These are phyloP conservation scores for Chauna torquata DNA, from an alignment of 2,113 vertebrate genomes.

Conservation along the genomic window DNA sequence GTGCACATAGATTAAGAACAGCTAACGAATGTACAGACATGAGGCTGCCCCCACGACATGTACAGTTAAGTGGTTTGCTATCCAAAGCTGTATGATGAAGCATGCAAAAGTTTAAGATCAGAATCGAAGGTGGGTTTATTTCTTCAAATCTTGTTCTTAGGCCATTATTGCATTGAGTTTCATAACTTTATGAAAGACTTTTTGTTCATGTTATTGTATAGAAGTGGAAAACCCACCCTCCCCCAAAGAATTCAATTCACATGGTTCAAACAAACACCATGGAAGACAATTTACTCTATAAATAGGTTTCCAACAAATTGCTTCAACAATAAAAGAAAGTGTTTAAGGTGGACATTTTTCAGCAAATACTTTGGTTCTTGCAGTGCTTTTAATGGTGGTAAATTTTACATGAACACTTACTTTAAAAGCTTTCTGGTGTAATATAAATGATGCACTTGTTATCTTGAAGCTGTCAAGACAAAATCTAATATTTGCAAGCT, in stretches of 20 bases:
- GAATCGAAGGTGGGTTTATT: background rate
- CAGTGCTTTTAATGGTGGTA: slow-evolving; percentile 69
- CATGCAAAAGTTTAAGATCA: background rate
- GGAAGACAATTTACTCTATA: slow-evolving; percentile 60
- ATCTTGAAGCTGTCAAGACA: slow-evolving; percentile 67
- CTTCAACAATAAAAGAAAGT: slow-evolving; percentile 52
- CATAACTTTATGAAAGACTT: background rate
- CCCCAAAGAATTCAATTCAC: background rate
- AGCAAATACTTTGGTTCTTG: slow-evolving; percentile 65
- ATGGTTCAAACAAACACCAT: slow-evolving; percentile 17
- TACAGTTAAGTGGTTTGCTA: background rate
- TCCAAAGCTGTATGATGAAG: background rate
- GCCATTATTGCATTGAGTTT: background rate
- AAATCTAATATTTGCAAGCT: slow-evolving; percentile 68
- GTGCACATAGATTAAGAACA: background rate
- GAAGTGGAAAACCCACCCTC: slow-evolving; percentile 3
- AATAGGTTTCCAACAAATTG: slow-evolving; percentile 67
- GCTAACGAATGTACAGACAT: background rate
- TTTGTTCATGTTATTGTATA: background rate
- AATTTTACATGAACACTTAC: slow-evolving; percentile 77
- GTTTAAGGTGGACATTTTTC: slow-evolving; percentile 69
- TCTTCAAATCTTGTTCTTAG: background rate
- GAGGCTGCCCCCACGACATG: background rate
- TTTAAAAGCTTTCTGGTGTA: slow-evolving; percentile 75
- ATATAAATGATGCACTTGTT: slow-evolving; percentile 72